Evolutionary conservation across 2,113 vertebrate genomes (phyloP).

Genomic region (Podocnemis expansa): DNA sequence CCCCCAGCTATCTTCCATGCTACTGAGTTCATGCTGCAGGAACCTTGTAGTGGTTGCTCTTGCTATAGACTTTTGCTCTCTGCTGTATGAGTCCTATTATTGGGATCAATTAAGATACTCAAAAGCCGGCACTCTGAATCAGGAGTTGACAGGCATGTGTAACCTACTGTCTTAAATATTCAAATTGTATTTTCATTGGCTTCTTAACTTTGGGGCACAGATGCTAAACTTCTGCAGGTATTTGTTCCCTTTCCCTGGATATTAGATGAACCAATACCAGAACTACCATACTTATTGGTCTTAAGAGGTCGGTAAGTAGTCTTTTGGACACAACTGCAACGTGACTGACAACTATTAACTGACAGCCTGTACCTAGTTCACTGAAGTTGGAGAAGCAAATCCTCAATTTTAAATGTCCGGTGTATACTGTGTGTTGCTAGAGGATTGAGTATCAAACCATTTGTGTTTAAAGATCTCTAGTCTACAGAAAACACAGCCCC

Average conservation of each 20-base stretch:
- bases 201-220: neutral
- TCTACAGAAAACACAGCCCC: neutral
- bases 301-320: neutral
- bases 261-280: neutral
- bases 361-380: neutral
- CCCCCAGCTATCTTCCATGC: neutral
- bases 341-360: neutral
- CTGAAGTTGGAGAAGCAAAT: neutral
- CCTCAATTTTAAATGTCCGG: neutral
- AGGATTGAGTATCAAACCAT: neutral
- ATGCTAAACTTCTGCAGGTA: neutral
- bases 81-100: rapidly evolving
- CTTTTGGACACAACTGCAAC: neutral
- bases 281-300: neutral
- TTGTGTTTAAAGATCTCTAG: neutral
- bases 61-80: rapidly evolving
- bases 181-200: neutral
- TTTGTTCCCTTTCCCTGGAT: neutral
- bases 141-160: rapidly evolving
- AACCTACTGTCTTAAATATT: neutral
- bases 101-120: rapidly evolving
- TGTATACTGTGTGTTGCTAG: rapidly evolving
- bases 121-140: rapidly evolving
- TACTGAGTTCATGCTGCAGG: rapidly evolving
- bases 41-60: neutral